Evolutionary conservation across 2,113 vertebrate species (phyloP).

Genomic region (Albula goreensis): DNA sequence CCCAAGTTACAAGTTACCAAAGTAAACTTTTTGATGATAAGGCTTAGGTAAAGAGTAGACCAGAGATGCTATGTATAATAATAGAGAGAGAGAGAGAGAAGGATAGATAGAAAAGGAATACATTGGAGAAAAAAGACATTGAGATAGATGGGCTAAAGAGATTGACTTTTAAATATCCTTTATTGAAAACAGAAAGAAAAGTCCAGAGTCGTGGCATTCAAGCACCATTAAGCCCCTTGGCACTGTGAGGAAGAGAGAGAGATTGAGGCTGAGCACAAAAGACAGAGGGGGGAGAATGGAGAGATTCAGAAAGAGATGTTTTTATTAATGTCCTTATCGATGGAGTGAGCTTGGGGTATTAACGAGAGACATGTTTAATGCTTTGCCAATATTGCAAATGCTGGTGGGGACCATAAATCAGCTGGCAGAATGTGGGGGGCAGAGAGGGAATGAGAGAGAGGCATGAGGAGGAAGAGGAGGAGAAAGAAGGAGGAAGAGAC

Average conservation of each 20-base stretch:
- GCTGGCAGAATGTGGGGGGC: conserved; percentile 49
- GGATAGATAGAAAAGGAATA: conserved; percentile 18
- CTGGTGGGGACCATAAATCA: conserved; percentile 69
- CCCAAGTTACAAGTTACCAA: neutral
- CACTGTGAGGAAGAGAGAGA: conserved; percentile 41
- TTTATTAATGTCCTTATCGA: conserved; percentile 80
- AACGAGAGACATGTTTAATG: conserved; percentile 78
- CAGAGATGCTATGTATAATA: conserved; percentile 13
- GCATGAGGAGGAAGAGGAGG: conserved; percentile 48
- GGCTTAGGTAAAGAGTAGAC: neutral
- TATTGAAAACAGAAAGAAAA: conserved; percentile 58
- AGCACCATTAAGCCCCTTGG: conserved; percentile 75
- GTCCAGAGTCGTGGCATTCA: conserved; percentile 72
- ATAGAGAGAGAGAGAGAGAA: conserved; percentile 34
- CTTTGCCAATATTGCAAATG: conserved; percentile 75
- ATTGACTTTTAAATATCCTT: conserved; percentile 70
- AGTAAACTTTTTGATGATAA: neutral
- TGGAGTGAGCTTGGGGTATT: conserved; percentile 71
- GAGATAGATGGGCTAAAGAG: conserved; percentile 59
- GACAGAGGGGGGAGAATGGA: conserved; percentile 38
- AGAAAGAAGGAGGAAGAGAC: conserved; percentile 51
- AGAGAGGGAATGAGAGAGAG: conserved; percentile 54
- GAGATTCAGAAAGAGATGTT: conserved; percentile 70
- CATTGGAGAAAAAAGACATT: conserved; percentile 54
- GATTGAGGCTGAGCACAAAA: conserved; percentile 31